Evolutionary conservation across 2,113 vertebrate genomes (phyloP), one percentile per base, ranked within the genome.

Genomic region (Sorex araneus): DNA sequence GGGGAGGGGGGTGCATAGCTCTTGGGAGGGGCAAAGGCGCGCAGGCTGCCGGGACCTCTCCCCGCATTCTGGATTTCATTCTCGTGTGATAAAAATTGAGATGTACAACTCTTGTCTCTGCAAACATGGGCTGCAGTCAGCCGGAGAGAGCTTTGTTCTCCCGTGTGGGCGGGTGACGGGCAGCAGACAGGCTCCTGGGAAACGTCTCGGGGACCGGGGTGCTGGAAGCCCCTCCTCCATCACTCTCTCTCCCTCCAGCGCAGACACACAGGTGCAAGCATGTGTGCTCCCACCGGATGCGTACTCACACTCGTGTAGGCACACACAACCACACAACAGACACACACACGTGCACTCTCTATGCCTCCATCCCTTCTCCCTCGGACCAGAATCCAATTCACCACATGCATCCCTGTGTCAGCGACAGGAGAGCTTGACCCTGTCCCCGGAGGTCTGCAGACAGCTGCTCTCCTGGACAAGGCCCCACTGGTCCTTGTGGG

Each of bases 71-170:
- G 94, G 87, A 87, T 89, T 95, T 96, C 96, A 94, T 95, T 95
- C 96, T 93, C 90, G 75, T 92, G 93, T 92, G 94, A 93, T 95
- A 96, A 94, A 96, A 97, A 97, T 95, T 96, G 96, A 97, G 96
- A 96, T 78, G 95, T 96, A 96, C 94, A 93, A 89, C 92, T 63
- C 90, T 87, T 78, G 92, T 96, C 94, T 95, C 90, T 2, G 84
- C 79, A 87, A 93, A 95, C 96, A 90, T 6, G 19, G 77, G 94
- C 40, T 0, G 92, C 95, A 96, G 93, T 92, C 96, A 81, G 94
- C 80, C 77, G 91, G 93, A 96, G 94, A 95, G 77, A 60, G 94
- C 91, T 96, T 95, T 96, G 86, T 94, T 94, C 93, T 92, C 90
- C 93, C 5, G 0, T 0, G 80, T 96, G 92, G 93, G 86, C 16